A percentile compares a stretch with the other conserved stretches of the same genome.
phyloP scores from a whole-genome alignment of 2,888 invertebrate genomes.

The Rhaphigaster nebulosa region DNA sequence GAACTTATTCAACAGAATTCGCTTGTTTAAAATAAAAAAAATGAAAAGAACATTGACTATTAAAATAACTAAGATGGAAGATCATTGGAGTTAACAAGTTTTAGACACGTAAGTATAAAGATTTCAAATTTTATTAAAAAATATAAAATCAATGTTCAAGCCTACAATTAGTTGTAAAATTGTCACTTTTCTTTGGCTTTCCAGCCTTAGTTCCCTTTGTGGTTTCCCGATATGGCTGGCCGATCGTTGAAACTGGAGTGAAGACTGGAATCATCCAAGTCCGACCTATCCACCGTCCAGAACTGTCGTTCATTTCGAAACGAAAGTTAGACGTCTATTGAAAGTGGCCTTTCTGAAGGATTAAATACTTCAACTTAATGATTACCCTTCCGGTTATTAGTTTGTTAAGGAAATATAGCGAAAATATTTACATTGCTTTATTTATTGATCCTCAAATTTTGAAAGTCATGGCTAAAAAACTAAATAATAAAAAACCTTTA shows the following conservation, averaged over 20 bases:
- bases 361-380: not conserved
- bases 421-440: too few species aligned
- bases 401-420: too few species aligned
- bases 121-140: too few species aligned
- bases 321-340: constrained; percentile 14
- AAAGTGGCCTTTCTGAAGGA: not conserved
- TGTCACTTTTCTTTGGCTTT: not conserved
- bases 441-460: too few species aligned
- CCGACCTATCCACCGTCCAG: not conserved
- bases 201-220: not conserved
- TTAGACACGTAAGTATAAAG: too few species aligned
- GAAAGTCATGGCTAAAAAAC: too few species aligned
- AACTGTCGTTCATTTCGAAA: not conserved
- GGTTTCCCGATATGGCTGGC: not conserved
- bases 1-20: too few species aligned
- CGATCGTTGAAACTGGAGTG: not conserved
- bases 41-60: too few species aligned
- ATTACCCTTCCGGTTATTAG: not conserved
- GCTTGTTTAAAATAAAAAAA: too few species aligned
- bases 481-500: too few species aligned
- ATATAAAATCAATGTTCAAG: not conserved
- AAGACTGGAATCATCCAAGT: not conserved
- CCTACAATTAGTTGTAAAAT: not conserved
- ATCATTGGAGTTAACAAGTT: too few species aligned
- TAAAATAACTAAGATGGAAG: too few species aligned